Evolutionary conservation across 2,888 invertebrate species (phyloP), one percentile per base, ranked within the genome.

Genomic region (Spodoptera exigua): DNA sequence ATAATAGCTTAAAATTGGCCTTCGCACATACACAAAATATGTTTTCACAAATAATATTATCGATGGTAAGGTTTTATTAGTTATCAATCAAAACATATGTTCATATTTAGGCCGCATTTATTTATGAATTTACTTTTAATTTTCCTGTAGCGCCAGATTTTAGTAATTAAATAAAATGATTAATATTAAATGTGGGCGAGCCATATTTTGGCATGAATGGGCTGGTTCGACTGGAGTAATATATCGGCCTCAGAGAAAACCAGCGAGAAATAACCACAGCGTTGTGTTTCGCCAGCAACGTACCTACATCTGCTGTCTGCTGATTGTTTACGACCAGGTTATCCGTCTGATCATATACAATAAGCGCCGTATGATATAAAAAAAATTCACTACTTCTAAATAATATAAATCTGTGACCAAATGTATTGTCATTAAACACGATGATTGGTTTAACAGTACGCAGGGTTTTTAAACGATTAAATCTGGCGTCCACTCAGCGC

Each of bases 381-480:
- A n/a, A n/a, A n/a, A n/a, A n/a, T n/a, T n/a, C n/a, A n/a, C n/a
- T n/a, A 27, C 0, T 61, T 69, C 18, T n/a, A 14, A 27, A 17
- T 62, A 62, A 63, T 47, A 11, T 18, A 57, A 57, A 64, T 48
- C 11, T 21, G 56, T 57, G 54, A 45, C 47, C 55, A 65, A 55
- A 55, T 61, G 49, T 11, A 63, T 48, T 53, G 39, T 37, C 66
- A 47, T 43, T 46, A 58, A 32, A 40, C 37, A 7, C 41, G 46
- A 37, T 36, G 16, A 41, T 65, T 47, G 48, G 54, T 60, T 63
- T 40, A 60, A 35, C 51, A 62, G 27, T 35, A 54, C 43, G 39
- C 16, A 45, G 41, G 47, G 60, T 60, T 62, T n/a, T 57, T 64
- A 71, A 75, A 68, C 62, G 60, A 61, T 76, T 74, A 66, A 70